These are phyloP conservation scores for Ceratina calcarata DNA, from an alignment of 1,140 invertebrate genomes.

Conservation along the genomic window DNA sequence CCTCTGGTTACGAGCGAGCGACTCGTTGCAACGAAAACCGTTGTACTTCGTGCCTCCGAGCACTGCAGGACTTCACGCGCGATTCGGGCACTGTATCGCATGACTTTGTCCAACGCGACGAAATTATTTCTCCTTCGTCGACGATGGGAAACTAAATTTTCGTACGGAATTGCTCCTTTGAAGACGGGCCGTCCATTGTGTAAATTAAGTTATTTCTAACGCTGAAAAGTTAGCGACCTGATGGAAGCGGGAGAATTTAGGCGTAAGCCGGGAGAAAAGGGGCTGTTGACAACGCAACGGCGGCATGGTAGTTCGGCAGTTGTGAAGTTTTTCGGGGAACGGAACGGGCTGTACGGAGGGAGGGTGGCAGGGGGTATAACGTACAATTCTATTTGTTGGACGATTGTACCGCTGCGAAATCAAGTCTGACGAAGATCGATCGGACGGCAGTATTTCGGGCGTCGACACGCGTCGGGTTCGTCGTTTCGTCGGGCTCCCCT, in stretches of 20 bases:
- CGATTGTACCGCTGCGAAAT: slow-evolving; percentile 80
- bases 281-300: slow-evolving; percentile 74
- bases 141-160: too few relatives aligned
- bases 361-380: slow-evolving; percentile 30
- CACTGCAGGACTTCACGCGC: not conserved
- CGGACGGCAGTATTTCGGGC: slow-evolving; percentile 76
- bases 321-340: slow-evolving; percentile 72
- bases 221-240: slow-evolving; percentile 1
- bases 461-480: slow-evolving; percentile 76
- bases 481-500: slow-evolving; percentile 57
- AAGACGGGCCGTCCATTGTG: not conserved
- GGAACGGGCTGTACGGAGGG: slow-evolving; percentile 46
- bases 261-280: slow-evolving; percentile 47
- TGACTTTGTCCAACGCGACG: too few relatives aligned
- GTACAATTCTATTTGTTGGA: slow-evolving; percentile 81
- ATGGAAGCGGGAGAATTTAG: slow-evolving; percentile 41
- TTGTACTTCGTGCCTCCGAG: slow-evolving; percentile 22
- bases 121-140: not conserved
- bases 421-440: slow-evolving; percentile 81
- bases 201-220: not conserved
- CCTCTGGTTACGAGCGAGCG: slow-evolving; percentile 17
- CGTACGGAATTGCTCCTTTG: not conserved
- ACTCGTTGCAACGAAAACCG: slow-evolving; percentile 31
- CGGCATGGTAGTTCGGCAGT: slow-evolving; percentile 63
- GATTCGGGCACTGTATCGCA: too few relatives aligned